Percentiles rank a stretch among this genome's conserved stretches.
phyloP scores from a whole-genome alignment of 2,888 invertebrate species.

The Patella ulyssiponensis region DNA sequence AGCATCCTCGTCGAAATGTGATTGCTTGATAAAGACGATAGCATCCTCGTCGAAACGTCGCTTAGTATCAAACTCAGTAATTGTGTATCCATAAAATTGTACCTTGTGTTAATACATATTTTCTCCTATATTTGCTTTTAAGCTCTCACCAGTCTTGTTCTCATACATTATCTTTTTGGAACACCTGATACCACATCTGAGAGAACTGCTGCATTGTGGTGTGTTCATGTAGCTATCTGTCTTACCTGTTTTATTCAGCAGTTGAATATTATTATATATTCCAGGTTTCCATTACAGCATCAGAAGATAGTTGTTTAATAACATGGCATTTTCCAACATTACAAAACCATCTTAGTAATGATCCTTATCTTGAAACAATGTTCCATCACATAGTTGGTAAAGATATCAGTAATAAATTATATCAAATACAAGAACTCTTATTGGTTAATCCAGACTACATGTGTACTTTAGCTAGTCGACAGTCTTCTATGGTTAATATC shows the following conservation, averaged over 20 bases:
- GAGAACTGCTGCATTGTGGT: neutral
- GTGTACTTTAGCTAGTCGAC: constrained; percentile 42
- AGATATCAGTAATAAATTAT: constrained; percentile 88
- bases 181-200: no score
- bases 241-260: neutral
- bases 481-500: constrained; percentile 60
- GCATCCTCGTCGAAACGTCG: no score
- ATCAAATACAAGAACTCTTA: constrained; percentile 71
- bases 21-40: no score
- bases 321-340: constrained; percentile 86
- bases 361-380: constrained; percentile 83
- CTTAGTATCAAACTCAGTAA: no score
- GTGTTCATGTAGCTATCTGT: neutral
- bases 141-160: no score
- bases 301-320: constrained; percentile 83
- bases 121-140: no score
- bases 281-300: constrained; percentile 85
- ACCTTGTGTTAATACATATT: no score
- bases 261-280: constrained; percentile 23
- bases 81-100: no score
- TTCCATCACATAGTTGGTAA: constrained; percentile 86
- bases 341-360: constrained; percentile 82
- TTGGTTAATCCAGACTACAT: constrained; percentile 49
- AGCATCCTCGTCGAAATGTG: no score
- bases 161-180: no score